Evolutionary conservation across 2,797 vertebrate species (phyloP).

Genomic region (Adelosebastes latens): DNA sequence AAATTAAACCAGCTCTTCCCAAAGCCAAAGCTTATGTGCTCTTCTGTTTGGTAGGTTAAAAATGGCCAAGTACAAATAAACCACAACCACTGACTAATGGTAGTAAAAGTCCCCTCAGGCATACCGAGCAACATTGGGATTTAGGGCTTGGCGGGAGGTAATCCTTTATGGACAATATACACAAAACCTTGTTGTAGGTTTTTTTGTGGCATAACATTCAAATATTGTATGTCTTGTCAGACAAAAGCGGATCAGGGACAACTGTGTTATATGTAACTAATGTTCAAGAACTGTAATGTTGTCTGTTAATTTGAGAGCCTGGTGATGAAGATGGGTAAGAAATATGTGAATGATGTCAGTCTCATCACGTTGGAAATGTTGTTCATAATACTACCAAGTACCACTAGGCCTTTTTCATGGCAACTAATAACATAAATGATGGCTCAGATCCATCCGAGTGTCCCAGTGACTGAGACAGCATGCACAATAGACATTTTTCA

Average conservation of each 20-base stretch:
- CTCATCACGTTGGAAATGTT: background rate
- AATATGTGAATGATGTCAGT: background rate
- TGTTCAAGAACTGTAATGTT: background rate
- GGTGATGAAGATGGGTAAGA: background rate
- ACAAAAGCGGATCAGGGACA: background rate
- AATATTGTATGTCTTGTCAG: background rate
- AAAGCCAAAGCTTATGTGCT: background rate
- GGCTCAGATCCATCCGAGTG: background rate
- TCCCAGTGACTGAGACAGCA: background rate
- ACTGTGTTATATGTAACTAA: background rate
- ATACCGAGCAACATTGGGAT: background rate
- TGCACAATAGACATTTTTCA: background rate
- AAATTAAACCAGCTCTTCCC: background rate
- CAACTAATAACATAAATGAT: background rate
- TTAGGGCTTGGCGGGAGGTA: background rate
- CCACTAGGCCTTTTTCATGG: background rate
- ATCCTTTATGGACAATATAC: background rate
- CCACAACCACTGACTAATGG: background rate
- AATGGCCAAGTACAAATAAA: background rate
- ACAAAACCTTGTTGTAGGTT: background rate
- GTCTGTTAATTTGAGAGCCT: background rate
- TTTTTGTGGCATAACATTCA: background rate
- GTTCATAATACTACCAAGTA: background rate
- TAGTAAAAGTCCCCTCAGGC: background rate
- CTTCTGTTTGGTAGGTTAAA: background rate